Conservation (phyloP, 2,888 invertebrate species). For the Drosophila infuscata region DNA sequence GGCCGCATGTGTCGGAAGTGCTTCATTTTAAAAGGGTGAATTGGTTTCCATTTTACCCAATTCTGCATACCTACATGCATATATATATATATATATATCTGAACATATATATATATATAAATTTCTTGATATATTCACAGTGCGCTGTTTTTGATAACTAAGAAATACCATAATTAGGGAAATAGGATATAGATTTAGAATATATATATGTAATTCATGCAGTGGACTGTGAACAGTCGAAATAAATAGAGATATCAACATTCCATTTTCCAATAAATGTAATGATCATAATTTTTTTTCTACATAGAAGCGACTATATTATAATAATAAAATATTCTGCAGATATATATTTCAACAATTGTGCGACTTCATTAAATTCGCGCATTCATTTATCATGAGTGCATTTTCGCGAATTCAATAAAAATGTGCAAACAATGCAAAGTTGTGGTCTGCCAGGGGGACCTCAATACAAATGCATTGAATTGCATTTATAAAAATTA, state of each 20-base stretch:
- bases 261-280: neutral
- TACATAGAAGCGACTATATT: neutral
- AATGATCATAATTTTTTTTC: neutral
- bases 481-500: constrained; percentile 2
- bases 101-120: too few species aligned
- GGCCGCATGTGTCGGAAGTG: constrained; percentile 72
- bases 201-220: neutral
- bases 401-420: constrained; percentile 57
- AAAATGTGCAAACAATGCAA: constrained; percentile 57
- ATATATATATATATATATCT: neutral
- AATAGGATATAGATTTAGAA: neutral
- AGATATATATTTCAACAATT: constrained; percentile 65
- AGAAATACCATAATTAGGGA: neutral
- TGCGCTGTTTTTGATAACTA: neutral
- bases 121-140: neutral
- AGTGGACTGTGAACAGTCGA: neutral
- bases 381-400: constrained; percentile 65
- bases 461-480: constrained; percentile 5
- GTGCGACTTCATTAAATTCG: constrained; percentile 76
- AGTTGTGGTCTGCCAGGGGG: constrained; percentile 24
- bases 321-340: constrained; percentile 42
- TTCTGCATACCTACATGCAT: neutral
- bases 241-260: neutral
- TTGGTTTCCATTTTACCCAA: constrained; percentile 23
- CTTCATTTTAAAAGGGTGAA: constrained; percentile 67